phyloP scores from a whole-genome alignment of 2,888 invertebrate species.

The Buathra laborator region DNA sequence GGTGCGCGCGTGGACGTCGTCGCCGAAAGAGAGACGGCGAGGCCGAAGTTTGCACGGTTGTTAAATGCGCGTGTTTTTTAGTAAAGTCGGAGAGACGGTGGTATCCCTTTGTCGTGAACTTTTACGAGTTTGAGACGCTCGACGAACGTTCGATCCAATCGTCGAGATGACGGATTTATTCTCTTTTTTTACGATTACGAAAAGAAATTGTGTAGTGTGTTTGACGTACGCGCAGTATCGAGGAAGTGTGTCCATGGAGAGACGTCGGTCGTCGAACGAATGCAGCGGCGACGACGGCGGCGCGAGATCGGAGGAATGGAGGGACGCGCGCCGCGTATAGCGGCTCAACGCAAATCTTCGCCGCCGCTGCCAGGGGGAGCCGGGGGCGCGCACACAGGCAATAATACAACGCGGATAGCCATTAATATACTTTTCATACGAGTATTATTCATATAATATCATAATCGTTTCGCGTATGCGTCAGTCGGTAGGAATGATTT shows the following conservation, averaged over 20 bases:
- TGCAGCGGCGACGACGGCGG: constrained; percentile 58
- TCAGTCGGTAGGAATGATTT: background rate
- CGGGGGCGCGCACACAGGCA: background rate
- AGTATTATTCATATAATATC: background rate
- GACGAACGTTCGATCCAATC: background rate
- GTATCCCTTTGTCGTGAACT: background rate
- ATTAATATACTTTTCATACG: background rate
- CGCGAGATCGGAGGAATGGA: constrained; percentile 57
- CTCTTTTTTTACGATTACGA: background rate
- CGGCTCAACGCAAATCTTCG: constrained; percentile 5
- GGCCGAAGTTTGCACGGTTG: constrained; percentile 22
- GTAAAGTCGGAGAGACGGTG: background rate
- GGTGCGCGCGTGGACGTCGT: constrained; percentile 63
- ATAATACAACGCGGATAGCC: background rate
- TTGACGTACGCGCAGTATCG: constrained; percentile 71
- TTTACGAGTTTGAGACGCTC: background rate
- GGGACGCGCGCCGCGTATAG: constrained; percentile 57
- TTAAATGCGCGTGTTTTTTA: constrained; percentile 10
- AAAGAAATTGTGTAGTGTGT: constrained; percentile 50
- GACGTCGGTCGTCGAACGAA: constrained; percentile 69
- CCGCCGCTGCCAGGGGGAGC: constrained; percentile 28
- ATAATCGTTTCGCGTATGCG: background rate
- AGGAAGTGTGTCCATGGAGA: constrained; percentile 70
- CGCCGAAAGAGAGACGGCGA: constrained; percentile 46
- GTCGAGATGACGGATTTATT: background rate